phyloP scores from a whole-genome alignment of 53 echinoderm and acorn worm genomes.

The Stichopus horrens region DNA sequence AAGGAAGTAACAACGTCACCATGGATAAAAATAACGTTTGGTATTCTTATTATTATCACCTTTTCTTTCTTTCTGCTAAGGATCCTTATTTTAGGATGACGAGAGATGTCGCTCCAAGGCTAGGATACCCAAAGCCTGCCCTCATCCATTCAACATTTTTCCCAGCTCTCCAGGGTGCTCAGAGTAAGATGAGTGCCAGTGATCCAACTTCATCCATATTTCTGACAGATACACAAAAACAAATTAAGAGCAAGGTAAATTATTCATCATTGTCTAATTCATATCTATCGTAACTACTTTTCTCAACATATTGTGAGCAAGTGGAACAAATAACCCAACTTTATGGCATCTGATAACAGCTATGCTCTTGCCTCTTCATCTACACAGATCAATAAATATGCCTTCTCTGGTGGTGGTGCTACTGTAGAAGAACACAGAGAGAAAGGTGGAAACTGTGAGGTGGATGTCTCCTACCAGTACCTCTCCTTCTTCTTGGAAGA shows the following conservation, averaged over 20 bases:
- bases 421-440: constrained; percentile 92
- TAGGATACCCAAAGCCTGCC: constrained; percentile 95
- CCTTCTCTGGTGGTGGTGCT: constrained; percentile 90
- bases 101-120: constrained; percentile 92
- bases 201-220: constrained; percentile 97
- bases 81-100: constrained; percentile 99
- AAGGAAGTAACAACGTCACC: too few relatives aligned
- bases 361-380: not conserved
- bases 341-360: too few relatives aligned
- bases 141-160: constrained; percentile 96
- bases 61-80: constrained; percentile 27
- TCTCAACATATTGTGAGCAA: too few relatives aligned
- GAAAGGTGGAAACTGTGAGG: constrained; percentile 94
- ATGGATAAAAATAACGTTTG: too few relatives aligned
- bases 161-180: constrained; percentile 96
- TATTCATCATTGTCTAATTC: not conserved
- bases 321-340: too few relatives aligned
- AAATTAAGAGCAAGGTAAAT: constrained; percentile 92
- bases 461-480: constrained; percentile 96
- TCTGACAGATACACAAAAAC: constrained; percentile 94
- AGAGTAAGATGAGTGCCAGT: constrained; percentile 99
- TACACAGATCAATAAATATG: constrained; percentile 89
- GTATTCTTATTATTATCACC: too few relatives aligned
- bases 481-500: constrained; percentile 91
- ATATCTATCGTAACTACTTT: too few relatives aligned